These are phyloP conservation scores for Atta cephalotes DNA, from an alignment of 1,140 invertebrate species.

Conservation along the genomic window DNA sequence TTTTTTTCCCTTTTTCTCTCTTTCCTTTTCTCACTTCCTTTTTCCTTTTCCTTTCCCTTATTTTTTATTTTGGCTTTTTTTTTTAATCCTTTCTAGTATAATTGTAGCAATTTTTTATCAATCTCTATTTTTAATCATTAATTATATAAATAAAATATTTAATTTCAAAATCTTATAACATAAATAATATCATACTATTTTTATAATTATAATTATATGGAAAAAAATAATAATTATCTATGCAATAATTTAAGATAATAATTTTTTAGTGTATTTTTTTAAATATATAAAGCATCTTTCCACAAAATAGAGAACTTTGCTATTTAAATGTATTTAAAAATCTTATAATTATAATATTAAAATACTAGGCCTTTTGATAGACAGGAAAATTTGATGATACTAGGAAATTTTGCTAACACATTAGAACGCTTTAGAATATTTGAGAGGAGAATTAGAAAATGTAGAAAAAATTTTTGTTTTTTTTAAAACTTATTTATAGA, in stretches of 20 bases:
- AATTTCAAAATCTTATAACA: background rate
- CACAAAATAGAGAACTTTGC: background rate
- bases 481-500: background rate
- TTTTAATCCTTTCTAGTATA: conserved; percentile 20
- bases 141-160: conserved; percentile 15
- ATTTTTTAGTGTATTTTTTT: background rate
- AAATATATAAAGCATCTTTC: background rate
- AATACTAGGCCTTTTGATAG: conserved; percentile 44
- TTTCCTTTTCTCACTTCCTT: too few relatives aligned
- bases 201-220: background rate
- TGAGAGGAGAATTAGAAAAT: background rate
- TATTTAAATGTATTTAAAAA: background rate
- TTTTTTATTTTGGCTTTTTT: background rate
- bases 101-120: conserved; percentile 1
- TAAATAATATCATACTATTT: background rate
- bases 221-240: conserved; percentile 6
- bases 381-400: conserved; percentile 43
- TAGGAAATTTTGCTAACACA: conserved; percentile 18
- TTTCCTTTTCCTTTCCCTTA: background rate
- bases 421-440: background rate
- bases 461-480: background rate
- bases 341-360: background rate
- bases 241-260: background rate
- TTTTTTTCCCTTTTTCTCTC: background rate
- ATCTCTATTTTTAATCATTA: background rate